Percentiles rank a stretch among this genome's conserved stretches.
Conservation (phyloP, 2,888 invertebrate species). For the Sphecodes monilicornis region DNA sequence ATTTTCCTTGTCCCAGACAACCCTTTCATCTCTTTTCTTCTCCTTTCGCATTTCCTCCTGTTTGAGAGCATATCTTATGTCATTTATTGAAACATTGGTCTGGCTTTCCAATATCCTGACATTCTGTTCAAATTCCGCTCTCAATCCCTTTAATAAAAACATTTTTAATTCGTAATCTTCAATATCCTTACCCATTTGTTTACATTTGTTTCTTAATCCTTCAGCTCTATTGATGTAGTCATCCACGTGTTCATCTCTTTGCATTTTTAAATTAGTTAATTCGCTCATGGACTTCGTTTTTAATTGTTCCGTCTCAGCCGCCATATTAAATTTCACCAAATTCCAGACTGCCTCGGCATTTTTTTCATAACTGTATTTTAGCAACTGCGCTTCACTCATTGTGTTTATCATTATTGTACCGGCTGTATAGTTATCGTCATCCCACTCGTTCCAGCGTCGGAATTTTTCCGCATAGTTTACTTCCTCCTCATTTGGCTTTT, state of each 20-base stretch:
- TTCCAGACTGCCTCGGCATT: no score
- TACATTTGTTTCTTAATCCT: slow-evolving; percentile 25
- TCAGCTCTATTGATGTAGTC: slow-evolving; percentile 24
- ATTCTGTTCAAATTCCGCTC: slow-evolving; percentile 17
- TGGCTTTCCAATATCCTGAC: slow-evolving; percentile 15
- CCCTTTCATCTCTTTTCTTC: not conserved
- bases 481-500: no score
- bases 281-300: slow-evolving; percentile 26
- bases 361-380: no score
- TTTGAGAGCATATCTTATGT: slow-evolving; percentile 25
- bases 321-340: slow-evolving; percentile 33
- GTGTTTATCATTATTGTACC: no score
- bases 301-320: slow-evolving; percentile 35
- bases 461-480: no score
- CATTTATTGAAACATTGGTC: not conserved
- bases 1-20: not conserved
- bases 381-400: no score
- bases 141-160: slow-evolving; percentile 18
- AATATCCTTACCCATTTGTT: slow-evolving; percentile 10
- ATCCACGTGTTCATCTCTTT: slow-evolving; percentile 11
- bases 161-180: slow-evolving; percentile 32
- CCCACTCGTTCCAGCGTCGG: no score
- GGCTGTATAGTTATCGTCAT: no score
- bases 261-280: slow-evolving; percentile 29
- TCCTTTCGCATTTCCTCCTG: slow-evolving; percentile 16